Percentiles rank a stretch among this genome's conserved stretches.
Evolutionary conservation across 2,888 invertebrate species (phyloP).

Genomic region (Oscheius sp.): DNA sequence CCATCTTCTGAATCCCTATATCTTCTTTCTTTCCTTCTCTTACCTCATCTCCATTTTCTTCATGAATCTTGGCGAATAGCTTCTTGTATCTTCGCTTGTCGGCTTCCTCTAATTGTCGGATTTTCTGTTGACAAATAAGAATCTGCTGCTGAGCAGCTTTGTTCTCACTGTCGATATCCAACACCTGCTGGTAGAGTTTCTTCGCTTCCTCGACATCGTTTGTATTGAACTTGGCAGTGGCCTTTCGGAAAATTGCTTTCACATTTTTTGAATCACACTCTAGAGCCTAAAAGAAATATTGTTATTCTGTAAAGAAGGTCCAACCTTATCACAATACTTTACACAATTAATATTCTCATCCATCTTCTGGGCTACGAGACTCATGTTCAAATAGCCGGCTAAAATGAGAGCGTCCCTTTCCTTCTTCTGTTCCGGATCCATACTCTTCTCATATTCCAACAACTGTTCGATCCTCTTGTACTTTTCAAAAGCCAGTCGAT

Average conservation of each 20-base stretch:
- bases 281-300: conserved; percentile 71
- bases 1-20: conserved; percentile 2
- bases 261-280: conserved; percentile 81
- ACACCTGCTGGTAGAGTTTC: conserved; percentile 81
- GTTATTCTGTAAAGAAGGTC: neutral
- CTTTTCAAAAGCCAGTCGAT: conserved; percentile 83
- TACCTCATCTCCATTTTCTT: neutral
- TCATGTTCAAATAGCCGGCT: conserved; percentile 60
- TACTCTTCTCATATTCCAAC: conserved; percentile 73
- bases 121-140: conserved; percentile 77
- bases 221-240: conserved; percentile 48
- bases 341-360: conserved; percentile 71
- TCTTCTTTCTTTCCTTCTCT: neutral
- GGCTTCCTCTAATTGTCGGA: conserved; percentile 80
- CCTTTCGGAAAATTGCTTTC: conserved; percentile 84
- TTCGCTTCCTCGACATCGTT: conserved; percentile 83
- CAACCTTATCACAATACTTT: conserved; percentile 81
- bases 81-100: conserved; percentile 86
- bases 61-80: conserved; percentile 83
- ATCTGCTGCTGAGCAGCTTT: conserved; percentile 74
- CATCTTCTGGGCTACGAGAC: conserved; percentile 70
- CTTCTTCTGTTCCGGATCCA: conserved; percentile 53
- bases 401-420: conserved; percentile 51
- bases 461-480: conserved; percentile 82
- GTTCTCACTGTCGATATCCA: conserved; percentile 84